A percentile compares a stretch with the other conserved stretches of the same genome.
phyloP scores from a whole-genome alignment of 2,113 vertebrate species.

The Perccottus glenii region DNA sequence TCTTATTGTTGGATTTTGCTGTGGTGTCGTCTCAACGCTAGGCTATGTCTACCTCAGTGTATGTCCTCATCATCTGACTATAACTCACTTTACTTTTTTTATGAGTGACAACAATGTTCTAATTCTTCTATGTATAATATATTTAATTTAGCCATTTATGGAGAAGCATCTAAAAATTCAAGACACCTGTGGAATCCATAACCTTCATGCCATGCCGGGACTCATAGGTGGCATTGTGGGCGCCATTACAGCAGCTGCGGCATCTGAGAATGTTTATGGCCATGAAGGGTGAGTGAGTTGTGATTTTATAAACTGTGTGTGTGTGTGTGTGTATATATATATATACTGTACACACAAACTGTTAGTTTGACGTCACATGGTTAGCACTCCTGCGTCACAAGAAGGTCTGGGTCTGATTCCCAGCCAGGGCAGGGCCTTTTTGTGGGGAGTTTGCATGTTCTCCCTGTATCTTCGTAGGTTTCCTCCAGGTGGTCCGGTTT shows the following conservation, averaged over 20 bases:
- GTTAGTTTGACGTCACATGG: no score
- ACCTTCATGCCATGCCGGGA: constrained; percentile 94
- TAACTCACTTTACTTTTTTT: neutral
- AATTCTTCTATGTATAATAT: neutral
- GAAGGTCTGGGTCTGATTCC: no score
- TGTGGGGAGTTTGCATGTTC: no score
- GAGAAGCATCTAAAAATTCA: constrained; percentile 89
- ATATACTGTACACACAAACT: no score
- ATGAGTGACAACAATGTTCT: neutral
- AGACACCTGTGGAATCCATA: constrained; percentile 96
- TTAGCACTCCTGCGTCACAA: no score
- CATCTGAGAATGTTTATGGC: constrained; percentile 79
- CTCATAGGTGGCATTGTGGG: constrained; percentile 93
- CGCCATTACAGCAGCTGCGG: constrained; percentile 87
- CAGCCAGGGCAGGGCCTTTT: no score
- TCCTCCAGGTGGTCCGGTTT: no score
- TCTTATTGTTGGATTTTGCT: constrained; percentile 90
- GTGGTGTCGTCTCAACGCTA: constrained; percentile 88
- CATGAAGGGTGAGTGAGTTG: constrained; percentile 79
- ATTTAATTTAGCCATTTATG: constrained; percentile 85
- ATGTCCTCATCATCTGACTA: neutral
- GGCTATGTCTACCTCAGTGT: constrained; percentile 87
- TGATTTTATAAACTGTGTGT: neutral
- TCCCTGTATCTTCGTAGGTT: no score
- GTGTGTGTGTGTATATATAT: no score